These are phyloP conservation scores for Crotalus horridus DNA, from an alignment of 2,113 vertebrate genomes.

Conservation along the genomic window DNA sequence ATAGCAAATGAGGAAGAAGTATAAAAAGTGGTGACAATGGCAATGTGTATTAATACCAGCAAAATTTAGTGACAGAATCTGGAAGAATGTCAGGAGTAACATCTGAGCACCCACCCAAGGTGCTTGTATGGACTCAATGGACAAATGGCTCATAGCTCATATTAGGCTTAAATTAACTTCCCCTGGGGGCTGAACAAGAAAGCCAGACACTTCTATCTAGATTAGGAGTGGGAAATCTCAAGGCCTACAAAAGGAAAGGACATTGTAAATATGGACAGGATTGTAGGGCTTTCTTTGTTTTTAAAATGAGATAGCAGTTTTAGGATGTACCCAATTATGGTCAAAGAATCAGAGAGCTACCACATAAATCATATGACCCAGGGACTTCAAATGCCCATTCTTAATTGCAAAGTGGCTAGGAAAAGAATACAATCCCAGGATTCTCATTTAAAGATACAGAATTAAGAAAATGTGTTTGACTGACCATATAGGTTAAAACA, in stretches of 20 bases:
- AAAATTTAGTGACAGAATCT: background rate
- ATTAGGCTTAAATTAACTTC: background rate
- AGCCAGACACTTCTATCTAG: background rate
- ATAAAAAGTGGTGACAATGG: background rate
- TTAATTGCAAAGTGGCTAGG: background rate
- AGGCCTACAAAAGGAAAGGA: background rate
- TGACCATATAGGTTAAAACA: background rate
- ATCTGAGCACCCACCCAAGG: background rate
- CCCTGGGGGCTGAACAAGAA: background rate
- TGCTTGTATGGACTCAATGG: background rate
- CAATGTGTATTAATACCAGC: background rate
- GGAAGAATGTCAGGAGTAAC: background rate
- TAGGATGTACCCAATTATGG: background rate
- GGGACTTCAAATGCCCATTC: background rate
- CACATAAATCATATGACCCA: background rate
- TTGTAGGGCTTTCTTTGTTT: background rate
- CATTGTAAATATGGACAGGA: background rate
- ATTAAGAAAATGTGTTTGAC: background rate
- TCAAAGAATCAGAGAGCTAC: background rate
- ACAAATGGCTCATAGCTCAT: background rate
- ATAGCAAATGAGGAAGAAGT: background rate
- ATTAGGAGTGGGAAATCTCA: background rate
- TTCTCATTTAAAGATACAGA: background rate
- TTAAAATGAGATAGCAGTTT: background rate
- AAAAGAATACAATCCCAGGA: background rate